Percentiles rank a stretch among this genome's conserved stretches.
phyloP scores from a whole-genome alignment of 1,140 invertebrate species.

The Sogatella furcifera region DNA sequence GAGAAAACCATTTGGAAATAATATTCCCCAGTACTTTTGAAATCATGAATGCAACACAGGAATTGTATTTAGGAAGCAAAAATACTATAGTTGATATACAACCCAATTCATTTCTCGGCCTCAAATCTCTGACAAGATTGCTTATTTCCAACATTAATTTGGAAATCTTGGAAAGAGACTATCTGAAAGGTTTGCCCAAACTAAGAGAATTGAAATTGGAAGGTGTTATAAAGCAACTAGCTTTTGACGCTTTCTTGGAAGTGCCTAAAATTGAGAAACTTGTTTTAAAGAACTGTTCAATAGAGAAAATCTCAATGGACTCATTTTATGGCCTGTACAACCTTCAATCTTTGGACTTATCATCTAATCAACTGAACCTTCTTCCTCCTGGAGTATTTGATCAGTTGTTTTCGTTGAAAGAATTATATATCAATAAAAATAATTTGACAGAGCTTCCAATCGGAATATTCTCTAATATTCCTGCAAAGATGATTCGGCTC shows the following conservation, averaged over 20 bases:
- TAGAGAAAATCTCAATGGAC: slow-evolving; percentile 53
- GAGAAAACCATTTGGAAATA: slow-evolving; percentile 50
- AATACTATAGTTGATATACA: slow-evolving; percentile 40
- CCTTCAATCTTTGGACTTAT: slow-evolving; percentile 48
- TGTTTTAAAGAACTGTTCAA: slow-evolving; percentile 46
- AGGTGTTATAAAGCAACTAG: slow-evolving; percentile 45
- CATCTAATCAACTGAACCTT: slow-evolving; percentile 44
- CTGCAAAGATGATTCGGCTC: slow-evolving; percentile 41
- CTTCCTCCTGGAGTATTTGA: slow-evolving; percentile 51
- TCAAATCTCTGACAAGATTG: slow-evolving; percentile 40
- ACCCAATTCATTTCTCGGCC: slow-evolving; percentile 48
- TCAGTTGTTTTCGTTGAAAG: slow-evolving; percentile 43
- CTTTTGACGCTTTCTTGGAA: slow-evolving; percentile 54
- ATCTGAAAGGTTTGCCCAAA: slow-evolving; percentile 45
- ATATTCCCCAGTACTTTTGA: slow-evolving; percentile 42
- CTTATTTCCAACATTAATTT: slow-evolving; percentile 45
- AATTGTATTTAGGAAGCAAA: slow-evolving; percentile 45
- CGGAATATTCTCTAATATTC: slow-evolving; percentile 42
- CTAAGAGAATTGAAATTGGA: slow-evolving; percentile 40
- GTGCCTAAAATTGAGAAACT: slow-evolving; percentile 44
- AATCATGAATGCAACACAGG: slow-evolving; percentile 52
- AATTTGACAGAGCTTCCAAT: slow-evolving; percentile 41
- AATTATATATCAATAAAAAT: slow-evolving; percentile 50
- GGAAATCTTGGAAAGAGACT: slow-evolving; percentile 41
- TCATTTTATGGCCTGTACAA: slow-evolving; percentile 48